Evolutionary conservation across 2,113 vertebrate species (phyloP), one percentile per base, ranked within the genome.

Genomic region (Polyodon spathula): DNA sequence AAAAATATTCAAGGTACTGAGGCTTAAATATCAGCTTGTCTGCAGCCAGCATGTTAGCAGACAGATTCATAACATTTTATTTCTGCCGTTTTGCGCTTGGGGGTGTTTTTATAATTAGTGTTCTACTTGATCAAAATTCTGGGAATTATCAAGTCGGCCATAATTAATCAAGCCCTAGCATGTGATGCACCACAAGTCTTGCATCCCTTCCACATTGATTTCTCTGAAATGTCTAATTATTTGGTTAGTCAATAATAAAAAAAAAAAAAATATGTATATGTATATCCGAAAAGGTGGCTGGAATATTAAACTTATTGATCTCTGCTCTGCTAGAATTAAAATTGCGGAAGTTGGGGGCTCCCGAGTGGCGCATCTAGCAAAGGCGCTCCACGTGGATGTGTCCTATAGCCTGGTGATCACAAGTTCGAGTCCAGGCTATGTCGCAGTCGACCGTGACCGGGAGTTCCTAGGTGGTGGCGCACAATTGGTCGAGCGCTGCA

Each of bases 21-120:
- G 48, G 48, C 48, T 50, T 10, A 50, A 50, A 50, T 50, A 50
- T 50, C 48, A 50, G 48, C 9, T 50, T 50, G 48, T 50, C 48
- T 50, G 12, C 48, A 11, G 4, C 12, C 48, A 50, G 48, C 15
- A n/a, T n/a, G 48, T 12, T 10, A 50, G 46, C 46, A 50, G 48
- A 50, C 48, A 50, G 48, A 50, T 50, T 50, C 48, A 50, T 50
- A 50, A 50, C 48, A 50, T 50, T 50, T 50, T 50, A 50, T 50
- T 50, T 50, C 14, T 50, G 9, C 15, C 3, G 48, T 50, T 50
- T 50, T 50, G 48, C 15, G 48, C 48, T 50, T 50, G 12, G 15
- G 48, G 11, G 48, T 50, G 48, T 50, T 50, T 50, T 50, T 50
- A 50, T 50, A 50, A 50, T 50, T 50, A 50, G 48, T 50, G 48